Evolutionary conservation across 2,888 invertebrate species (phyloP).

Genomic region (Cheilosia grossa): DNA sequence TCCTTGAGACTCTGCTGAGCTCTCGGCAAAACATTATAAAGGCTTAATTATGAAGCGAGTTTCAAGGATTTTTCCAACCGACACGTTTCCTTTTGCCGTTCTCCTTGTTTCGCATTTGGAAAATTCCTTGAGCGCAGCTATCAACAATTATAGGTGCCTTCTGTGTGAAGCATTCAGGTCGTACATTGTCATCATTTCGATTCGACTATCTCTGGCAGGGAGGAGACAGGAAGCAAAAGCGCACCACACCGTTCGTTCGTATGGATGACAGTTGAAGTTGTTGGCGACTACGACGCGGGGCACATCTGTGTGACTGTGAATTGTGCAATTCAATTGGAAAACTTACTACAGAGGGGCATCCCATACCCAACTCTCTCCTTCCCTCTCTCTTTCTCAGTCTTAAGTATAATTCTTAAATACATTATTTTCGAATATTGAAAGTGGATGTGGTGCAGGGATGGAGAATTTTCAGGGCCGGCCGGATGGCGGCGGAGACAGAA

Average conservation of each 20-base stretch:
- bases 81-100: constrained; percentile 9
- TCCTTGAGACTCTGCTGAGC: constrained; percentile 39
- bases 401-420: constrained; percentile 49
- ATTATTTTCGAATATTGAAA: constrained; percentile 61
- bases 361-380: no score
- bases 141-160: constrained; percentile 66
- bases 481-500: neutral
- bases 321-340: constrained; percentile 61
- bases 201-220: constrained; percentile 23
- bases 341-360: constrained; percentile 1
- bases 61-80: constrained; percentile 41
- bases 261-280: constrained; percentile 35
- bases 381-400: constrained; percentile 11
- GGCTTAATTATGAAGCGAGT: constrained; percentile 49
- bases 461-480: neutral
- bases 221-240: constrained; percentile 46
- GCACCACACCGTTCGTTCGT: neutral
- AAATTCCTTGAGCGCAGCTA: constrained; percentile 35
- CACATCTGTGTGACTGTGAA: constrained; percentile 50
- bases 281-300: constrained; percentile 21
- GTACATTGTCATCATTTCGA: constrained; percentile 60
- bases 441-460: constrained; percentile 17
- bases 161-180: constrained; percentile 48
- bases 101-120: neutral
- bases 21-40: constrained; percentile 29